Percentiles rank a stretch among this genome's conserved stretches.
These are phyloP conservation scores for Cepaea hortensis DNA, from an alignment of 2,888 invertebrate genomes.

Conservation along the genomic window DNA sequence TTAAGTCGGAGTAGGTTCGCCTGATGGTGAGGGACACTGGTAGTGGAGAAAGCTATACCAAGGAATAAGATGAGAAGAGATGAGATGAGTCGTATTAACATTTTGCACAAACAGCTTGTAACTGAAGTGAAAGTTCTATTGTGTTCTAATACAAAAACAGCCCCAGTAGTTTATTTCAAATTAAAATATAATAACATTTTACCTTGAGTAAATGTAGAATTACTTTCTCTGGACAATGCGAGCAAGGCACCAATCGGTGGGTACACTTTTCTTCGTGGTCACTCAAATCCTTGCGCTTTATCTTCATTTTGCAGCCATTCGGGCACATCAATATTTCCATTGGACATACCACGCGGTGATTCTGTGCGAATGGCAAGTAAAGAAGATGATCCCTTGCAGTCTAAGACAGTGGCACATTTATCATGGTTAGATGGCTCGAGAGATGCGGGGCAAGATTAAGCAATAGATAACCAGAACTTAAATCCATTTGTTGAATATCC, in stretches of 20 bases:
- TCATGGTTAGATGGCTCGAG: no score
- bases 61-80: no score
- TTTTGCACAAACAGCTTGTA: not conserved
- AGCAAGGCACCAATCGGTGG: conserved; percentile 52
- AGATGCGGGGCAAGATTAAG: no score
- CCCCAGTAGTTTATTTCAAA: not conserved
- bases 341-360: conserved; percentile 26
- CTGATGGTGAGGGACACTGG: no score
- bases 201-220: conserved; percentile 52
- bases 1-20: no score
- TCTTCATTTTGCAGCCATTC: conserved; percentile 30
- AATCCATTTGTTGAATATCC: no score
- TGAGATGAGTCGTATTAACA: no score
- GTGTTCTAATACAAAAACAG: not conserved
- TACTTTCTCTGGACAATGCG: conserved; percentile 53
- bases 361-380: conserved; percentile 14
- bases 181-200: conserved; percentile 9
- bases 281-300: conserved; percentile 34
- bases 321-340: conserved; percentile 31
- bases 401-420: no score
- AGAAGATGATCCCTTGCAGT: no score
- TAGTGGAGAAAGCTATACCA: no score
- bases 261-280: conserved; percentile 52
- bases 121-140: not conserved
- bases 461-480: no score